Evolutionary conservation across 2,113 vertebrate species (phyloP), one percentile per base, ranked within the genome.

Genomic region (Spea bombifrons): DNA sequence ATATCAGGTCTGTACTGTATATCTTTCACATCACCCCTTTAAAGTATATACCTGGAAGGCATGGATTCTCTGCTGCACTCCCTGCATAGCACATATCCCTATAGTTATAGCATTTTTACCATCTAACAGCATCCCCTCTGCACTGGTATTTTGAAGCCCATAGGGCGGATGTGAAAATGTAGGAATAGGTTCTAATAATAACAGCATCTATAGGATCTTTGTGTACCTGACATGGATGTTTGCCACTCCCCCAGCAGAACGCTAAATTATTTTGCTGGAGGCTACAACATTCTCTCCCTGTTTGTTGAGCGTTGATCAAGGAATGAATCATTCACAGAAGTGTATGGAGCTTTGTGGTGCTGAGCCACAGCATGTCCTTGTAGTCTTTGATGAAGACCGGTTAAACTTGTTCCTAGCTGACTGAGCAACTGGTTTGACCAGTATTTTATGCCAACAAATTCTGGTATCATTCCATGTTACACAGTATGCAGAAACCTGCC

Each of bases 381-480:
- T 8, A 15, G 84, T 85, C 92, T 93, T 94, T 93, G 92, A 93
- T 92, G 90, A 82, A 83, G 85, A 93, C 93, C 91, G 90, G 94
- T 92, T 86, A 81, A 83, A 89, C 93, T 66, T 88, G 94, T 94
- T 93, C 85, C 85, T 85, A 83, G 82, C 87, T 87, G 87, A 89
- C 86, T 87, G 73, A 43, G 81, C 86, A 94, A 94, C 94, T 83
- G 81, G 94, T 94, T 86, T 90, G 90, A 90, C 93, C 0, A 86
- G 91, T 78, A 84, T 91, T 88, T 90, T 92, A 89, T 94, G 94
- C 94, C 94, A 94, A 93, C 91, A 93, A 90, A 93, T 91, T 93
- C 92, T 93, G 92, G 92, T 94, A 92, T 94, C 92, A 92, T 91
- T 93, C 92, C 90, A 91, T 87, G 90, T 92, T 90, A 89, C 91